These are phyloP conservation scores for Aporophyla nigra DNA, from an alignment of 2,888 invertebrate species.

Conservation along the genomic window DNA sequence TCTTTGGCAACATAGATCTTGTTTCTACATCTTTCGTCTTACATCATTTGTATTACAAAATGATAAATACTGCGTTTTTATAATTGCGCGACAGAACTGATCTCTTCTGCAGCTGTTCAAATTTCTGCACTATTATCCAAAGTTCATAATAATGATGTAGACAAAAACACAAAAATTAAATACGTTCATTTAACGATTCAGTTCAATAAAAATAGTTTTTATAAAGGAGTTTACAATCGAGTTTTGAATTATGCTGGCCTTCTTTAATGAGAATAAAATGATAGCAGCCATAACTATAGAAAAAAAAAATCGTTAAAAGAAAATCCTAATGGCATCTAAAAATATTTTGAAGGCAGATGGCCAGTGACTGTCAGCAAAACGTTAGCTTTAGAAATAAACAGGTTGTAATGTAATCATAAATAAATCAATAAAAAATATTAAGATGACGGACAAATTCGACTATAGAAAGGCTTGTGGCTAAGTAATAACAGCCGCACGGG, in stretches of 20 bases:
- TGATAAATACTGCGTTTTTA: no score
- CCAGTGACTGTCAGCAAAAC: not conserved
- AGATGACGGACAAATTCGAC: no score
- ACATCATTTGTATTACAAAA: no score
- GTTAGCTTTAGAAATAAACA: not conserved
- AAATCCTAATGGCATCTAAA: not conserved
- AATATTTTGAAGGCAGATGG: not conserved
- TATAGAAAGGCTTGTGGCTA: no score
- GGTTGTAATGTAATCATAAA: no score
- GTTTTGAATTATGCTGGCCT: not conserved
- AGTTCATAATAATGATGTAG: no score
- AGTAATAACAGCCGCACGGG: no score
- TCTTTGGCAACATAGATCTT: no score
- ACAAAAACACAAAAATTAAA: no score
- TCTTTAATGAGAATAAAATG: not conserved
- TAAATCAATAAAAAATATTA: not conserved
- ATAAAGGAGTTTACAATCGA: not conserved
- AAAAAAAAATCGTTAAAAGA: not conserved
- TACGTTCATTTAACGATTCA: not conserved
- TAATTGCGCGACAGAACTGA: not conserved
- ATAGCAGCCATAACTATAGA: not conserved
- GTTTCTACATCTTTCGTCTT: no score
- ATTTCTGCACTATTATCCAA: no score
- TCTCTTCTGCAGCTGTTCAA: no score
- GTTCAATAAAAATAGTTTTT: not conserved